These are phyloP conservation scores for Oscheius sp. DNA, from an alignment of 2,888 invertebrate species.

Conservation along the genomic window DNA sequence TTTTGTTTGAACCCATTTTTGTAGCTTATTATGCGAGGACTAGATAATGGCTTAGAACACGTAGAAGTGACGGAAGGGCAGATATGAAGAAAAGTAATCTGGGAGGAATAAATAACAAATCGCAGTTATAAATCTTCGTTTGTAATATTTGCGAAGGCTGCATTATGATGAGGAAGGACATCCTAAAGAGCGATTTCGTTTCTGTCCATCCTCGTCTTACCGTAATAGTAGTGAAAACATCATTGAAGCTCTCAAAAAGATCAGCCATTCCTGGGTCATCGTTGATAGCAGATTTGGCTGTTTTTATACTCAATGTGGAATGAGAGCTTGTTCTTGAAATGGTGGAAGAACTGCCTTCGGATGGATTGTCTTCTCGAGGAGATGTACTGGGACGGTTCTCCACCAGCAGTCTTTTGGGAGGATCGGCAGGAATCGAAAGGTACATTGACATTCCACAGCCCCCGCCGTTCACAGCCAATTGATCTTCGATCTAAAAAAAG, in stretches of 20 bases:
- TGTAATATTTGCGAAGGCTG: slow-evolving; percentile 86
- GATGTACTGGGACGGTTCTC: background rate
- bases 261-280: slow-evolving; percentile 26
- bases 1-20: background rate
- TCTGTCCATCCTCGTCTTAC: slow-evolving; percentile 32
- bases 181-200: slow-evolving; percentile 43
- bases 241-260: slow-evolving; percentile 35
- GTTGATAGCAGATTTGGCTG: slow-evolving; percentile 16
- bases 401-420: background rate
- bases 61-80: background rate
- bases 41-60: background rate
- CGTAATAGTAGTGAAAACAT: slow-evolving; percentile 62
- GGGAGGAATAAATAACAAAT: slow-evolving; percentile 73
- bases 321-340: slow-evolving; percentile 42
- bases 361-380: background rate
- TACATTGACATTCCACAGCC: slow-evolving; percentile 32
- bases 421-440: too few relatives aligned
- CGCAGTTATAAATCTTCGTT: slow-evolving; percentile 92
- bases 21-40: background rate
- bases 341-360: background rate
- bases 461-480: slow-evolving; percentile 25
- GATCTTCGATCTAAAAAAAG: slow-evolving; percentile 29
- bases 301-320: slow-evolving; percentile 28
- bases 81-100: background rate
- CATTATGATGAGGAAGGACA: slow-evolving; percentile 58